Evolutionary conservation across 2,797 vertebrate genomes (phyloP).

Genomic region (Scolopax bukidnonensis): DNA sequence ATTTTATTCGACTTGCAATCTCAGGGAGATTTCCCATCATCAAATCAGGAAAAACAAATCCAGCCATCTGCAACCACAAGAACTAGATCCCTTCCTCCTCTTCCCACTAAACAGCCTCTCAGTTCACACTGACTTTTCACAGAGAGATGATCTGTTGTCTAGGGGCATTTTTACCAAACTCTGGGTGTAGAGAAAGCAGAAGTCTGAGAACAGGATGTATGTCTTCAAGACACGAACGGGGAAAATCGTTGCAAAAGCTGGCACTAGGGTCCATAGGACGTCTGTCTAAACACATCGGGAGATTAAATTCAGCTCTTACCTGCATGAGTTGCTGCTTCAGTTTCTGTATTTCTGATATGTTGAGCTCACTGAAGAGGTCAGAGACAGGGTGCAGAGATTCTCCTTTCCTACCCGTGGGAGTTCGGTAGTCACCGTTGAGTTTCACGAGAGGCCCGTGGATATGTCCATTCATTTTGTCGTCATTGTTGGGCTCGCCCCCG

Average conservation of each 20-base stretch:
- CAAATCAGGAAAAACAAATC: neutral
- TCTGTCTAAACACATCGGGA: neutral
- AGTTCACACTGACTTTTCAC: neutral
- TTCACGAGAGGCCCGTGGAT: conserved; percentile 85
- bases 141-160: neutral
- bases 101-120: neutral
- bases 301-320: conserved; percentile 77
- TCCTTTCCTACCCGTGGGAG: conserved; percentile 82
- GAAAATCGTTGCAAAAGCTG: neutral
- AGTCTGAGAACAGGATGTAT: neutral
- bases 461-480: conserved; percentile 92
- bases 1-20: neutral
- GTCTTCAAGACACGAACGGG: neutral
- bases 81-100: neutral
- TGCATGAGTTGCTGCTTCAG: conserved; percentile 96
- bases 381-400: conserved; percentile 90
- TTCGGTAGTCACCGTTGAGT: conserved; percentile 87
- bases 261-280: rapidly evolving
- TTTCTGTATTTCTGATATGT: conserved; percentile 98
- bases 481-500: conserved; percentile 84
- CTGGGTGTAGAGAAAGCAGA: neutral
- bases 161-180: neutral
- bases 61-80: neutral
- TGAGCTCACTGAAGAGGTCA: conserved; percentile 98
- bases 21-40: neutral